Evolutionary conservation across 2,888 invertebrate species (phyloP).

Genomic region (Sceliomorpha sp.): DNA sequence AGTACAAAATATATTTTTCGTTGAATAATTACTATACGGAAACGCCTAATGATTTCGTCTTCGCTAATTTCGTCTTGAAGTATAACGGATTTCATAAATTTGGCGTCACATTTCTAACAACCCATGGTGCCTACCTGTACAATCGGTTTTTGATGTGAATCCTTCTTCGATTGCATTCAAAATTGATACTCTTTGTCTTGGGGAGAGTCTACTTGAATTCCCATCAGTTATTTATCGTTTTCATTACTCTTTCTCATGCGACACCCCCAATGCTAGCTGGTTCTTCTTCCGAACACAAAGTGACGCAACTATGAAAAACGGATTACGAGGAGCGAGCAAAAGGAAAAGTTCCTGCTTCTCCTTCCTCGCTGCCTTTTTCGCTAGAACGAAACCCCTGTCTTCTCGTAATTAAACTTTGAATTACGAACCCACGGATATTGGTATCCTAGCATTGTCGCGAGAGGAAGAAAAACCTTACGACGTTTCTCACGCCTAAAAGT

Average conservation of each 20-base stretch:
- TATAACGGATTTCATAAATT: too few relatives aligned
- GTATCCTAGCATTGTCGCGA: slow-evolving; percentile 45
- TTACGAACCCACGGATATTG: slow-evolving; percentile 72
- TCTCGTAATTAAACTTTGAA: slow-evolving; percentile 72
- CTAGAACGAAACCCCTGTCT: slow-evolving; percentile 30
- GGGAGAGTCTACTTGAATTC: slow-evolving; percentile 58
- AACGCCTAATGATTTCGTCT: too few relatives aligned
- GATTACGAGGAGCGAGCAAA: slow-evolving; percentile 67
- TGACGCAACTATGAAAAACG: slow-evolving; percentile 71
- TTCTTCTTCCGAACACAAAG: slow-evolving; percentile 63
- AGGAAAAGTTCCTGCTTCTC: slow-evolving; percentile 39
- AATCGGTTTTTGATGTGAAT: slow-evolving; percentile 66
- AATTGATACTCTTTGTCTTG: slow-evolving; percentile 72
- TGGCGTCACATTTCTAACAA: too few relatives aligned
- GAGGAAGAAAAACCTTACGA: slow-evolving; percentile 32
- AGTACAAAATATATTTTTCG: too few relatives aligned
- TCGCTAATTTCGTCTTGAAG: too few relatives aligned
- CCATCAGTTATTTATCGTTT: slow-evolving; percentile 79
- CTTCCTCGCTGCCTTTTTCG: slow-evolving; percentile 26
- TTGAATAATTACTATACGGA: too few relatives aligned
- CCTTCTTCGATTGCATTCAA: slow-evolving; percentile 66
- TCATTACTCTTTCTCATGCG: slow-evolving; percentile 63
- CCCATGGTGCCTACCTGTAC: too few relatives aligned
- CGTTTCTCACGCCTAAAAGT: slow-evolving; percentile 74
- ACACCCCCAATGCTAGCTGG: slow-evolving; percentile 48